A percentile compares a stretch with the other conserved stretches of the same genome.
These are phyloP conservation scores for Hymenochirus boettgeri DNA, from an alignment of 2,113 vertebrate genomes.

Conservation along the genomic window DNA sequence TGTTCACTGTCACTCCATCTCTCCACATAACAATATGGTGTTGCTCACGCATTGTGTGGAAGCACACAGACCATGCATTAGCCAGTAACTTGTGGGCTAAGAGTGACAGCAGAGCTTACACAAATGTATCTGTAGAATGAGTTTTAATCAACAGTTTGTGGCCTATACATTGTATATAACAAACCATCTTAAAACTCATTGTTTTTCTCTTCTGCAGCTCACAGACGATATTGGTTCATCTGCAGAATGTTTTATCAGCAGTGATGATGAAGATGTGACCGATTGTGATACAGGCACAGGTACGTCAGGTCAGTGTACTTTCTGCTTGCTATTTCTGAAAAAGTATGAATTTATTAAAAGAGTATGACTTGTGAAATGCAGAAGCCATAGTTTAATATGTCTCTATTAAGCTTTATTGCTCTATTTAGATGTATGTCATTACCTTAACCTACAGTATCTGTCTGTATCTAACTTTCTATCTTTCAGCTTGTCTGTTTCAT, in stretches of 20 bases:
- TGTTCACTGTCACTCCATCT: no score
- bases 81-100: no score
- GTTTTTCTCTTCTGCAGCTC: conserved; percentile 61
- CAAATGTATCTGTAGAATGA: no score
- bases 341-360: conserved; percentile 16
- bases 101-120: no score
- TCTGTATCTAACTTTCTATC: background rate
- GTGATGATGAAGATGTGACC: conserved; percentile 94
- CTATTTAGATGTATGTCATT: background rate
- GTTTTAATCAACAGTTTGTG: no score
- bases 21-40: no score
- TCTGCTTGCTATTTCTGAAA: conserved; percentile 80
- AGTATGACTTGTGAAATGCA: no score
- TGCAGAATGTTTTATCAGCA: conserved; percentile 83
- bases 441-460: background rate
- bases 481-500: background rate
- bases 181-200: no score
- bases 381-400: background rate
- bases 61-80: no score
- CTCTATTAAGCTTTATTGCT: background rate
- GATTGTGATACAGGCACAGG: conserved; percentile 97
- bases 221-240: conserved; percentile 96
- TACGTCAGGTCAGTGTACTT: conserved; percentile 93
- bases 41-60: no score
- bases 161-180: no score